Percentiles rank a stretch among this genome's conserved stretches.
Conservation (phyloP, 2,888 invertebrate genomes). For the Nymphalis polychloros region DNA sequence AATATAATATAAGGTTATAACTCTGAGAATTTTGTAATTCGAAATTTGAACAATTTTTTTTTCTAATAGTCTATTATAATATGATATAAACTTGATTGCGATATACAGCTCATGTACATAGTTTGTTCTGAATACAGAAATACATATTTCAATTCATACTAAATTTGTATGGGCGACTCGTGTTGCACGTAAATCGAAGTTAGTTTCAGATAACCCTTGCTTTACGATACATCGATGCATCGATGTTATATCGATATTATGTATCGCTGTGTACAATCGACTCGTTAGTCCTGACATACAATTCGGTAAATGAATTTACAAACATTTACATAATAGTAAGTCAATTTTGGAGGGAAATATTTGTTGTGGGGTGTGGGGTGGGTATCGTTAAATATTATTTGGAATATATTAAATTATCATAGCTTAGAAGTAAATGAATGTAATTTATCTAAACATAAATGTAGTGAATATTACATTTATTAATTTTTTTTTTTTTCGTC, state of each 20-base stretch:
- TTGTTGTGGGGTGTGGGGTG: not conserved
- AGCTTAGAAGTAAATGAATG: too few relatives aligned
- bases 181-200: conserved; percentile 8
- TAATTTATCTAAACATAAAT: too few relatives aligned
- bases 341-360: not conserved
- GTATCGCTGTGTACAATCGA: conserved; percentile 13
- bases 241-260: conserved; percentile 13
- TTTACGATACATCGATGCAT: conserved; percentile 16
- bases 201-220: conserved; percentile 16
- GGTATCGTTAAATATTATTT: not conserved
- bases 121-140: too few relatives aligned
- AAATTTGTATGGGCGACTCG: not conserved
- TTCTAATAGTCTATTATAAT: too few relatives aligned
- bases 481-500: too few relatives aligned
- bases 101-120: too few relatives aligned
- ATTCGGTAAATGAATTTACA: conserved; percentile 21
- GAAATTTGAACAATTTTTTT: too few relatives aligned
- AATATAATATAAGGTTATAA: too few relatives aligned
- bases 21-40: too few relatives aligned
- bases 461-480: too few relatives aligned
- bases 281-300: conserved; percentile 23
- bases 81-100: too few relatives aligned
- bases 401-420: too few relatives aligned
- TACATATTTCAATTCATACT: not conserved
- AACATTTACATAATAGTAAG: conserved; percentile 10